A percentile compares a stretch with the other conserved stretches of the same genome.
phyloP scores from a whole-genome alignment of 2,888 invertebrate genomes.

The Dendrolimus houi region DNA sequence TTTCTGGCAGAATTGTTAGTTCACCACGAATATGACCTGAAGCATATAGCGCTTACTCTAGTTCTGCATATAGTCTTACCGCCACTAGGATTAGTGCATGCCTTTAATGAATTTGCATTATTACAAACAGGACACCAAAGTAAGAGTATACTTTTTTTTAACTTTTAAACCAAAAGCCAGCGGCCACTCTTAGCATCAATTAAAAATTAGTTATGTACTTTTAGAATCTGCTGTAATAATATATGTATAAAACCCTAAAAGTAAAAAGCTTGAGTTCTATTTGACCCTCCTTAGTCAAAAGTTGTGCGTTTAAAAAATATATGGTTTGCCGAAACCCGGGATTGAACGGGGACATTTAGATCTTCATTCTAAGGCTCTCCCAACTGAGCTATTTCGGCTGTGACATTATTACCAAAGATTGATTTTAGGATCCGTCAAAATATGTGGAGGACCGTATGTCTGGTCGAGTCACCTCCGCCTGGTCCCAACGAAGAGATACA shows the following conservation, averaged over 20 bases:
- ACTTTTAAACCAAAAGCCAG: neutral
- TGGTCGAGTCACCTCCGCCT: too few species aligned
- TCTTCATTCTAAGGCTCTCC: constrained; percentile 20
- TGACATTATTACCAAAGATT: neutral
- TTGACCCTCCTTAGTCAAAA: too few species aligned
- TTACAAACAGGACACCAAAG: constrained; percentile 43
- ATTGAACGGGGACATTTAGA: constrained; percentile 25
- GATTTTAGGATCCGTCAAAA: too few species aligned
- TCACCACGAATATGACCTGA: constrained; percentile 40
- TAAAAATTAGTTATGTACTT: too few species aligned
- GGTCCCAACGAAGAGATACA: too few species aligned
- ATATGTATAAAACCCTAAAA: too few species aligned
- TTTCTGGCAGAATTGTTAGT: constrained; percentile 53
- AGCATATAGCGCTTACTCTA: constrained; percentile 30
- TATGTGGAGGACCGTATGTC: too few species aligned
- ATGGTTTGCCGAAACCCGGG: constrained; percentile 21
- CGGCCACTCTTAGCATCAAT: too few species aligned
- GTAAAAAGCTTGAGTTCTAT: too few species aligned
- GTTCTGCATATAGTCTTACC: constrained; percentile 43
- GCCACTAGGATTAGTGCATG: constrained; percentile 51
- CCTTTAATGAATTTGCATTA: constrained; percentile 52
- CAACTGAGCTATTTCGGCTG: constrained; percentile 17
- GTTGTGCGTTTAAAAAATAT: too few species aligned
- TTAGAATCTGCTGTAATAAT: too few species aligned
- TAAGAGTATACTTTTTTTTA: neutral